Percentiles rank a stretch among this genome's conserved stretches.
These are phyloP conservation scores for Casuarius casuarius DNA, from an alignment of 2,113 vertebrate genomes.

Conservation along the genomic window DNA sequence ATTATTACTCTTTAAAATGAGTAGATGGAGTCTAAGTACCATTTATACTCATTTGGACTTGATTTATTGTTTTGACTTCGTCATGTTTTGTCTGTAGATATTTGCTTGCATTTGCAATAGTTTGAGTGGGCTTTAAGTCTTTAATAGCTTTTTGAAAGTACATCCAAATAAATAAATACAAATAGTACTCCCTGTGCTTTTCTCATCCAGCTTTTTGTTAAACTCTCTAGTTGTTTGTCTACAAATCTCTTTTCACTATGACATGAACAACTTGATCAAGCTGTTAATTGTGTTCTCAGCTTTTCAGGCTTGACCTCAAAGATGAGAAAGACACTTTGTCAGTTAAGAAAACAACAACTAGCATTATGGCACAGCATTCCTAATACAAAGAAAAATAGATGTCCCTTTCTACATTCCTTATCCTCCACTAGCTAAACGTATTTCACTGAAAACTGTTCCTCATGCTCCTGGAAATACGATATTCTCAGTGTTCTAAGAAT, in stretches of 20 bases:
- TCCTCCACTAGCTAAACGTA: not conserved
- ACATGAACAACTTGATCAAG: not conserved
- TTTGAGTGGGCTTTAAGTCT: not conserved
- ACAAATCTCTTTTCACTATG: not conserved
- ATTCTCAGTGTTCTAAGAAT: not conserved
- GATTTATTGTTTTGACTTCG: not conserved
- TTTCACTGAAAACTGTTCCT: not conserved
- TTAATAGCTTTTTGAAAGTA: not conserved
- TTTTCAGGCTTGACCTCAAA: not conserved
- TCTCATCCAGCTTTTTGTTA: not conserved
- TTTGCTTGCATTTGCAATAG: not conserved
- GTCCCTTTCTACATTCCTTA: not conserved
- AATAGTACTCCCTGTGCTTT: not conserved
- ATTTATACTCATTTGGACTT: not conserved
- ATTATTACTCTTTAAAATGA: not conserved
- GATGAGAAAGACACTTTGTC: not conserved
- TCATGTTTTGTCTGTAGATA: not conserved
- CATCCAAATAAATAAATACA: not conserved
- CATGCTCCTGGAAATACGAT: not conserved
- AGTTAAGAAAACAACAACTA: not conserved
- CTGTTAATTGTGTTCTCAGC: not conserved
- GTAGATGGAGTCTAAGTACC: not conserved
- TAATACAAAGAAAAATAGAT: not conserved
- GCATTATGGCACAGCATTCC: rapidly evolving
- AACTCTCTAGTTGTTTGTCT: not conserved